Base-by-base conservation (phyloP, 2,797 vertebrate species). In the Otolemur crassicaudatus region DNA sequence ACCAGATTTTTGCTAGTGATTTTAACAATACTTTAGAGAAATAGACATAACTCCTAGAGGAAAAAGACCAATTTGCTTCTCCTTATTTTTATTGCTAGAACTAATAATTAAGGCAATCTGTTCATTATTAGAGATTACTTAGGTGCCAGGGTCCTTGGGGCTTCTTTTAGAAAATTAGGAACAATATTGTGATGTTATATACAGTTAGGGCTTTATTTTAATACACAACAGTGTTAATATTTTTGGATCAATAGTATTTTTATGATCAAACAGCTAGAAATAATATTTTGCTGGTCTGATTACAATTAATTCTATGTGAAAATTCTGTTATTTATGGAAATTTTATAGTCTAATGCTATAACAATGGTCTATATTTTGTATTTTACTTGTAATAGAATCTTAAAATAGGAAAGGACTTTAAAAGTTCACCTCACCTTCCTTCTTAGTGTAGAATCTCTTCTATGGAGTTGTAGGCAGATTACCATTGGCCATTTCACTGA, bases 301-400 rank as follows among this genome's bases (percentile, higher is more conserved):
- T 93, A 58, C 3, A 93, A 72, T 72, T 29, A 63, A 34, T 90
- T 82, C 61, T 72, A 70, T 46, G n/a, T 75, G 46, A 69, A 27
- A 86, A 87, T 67, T 83, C 70, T 63, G 40, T 56, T 60, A 60
- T 77, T 79, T 87, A 69, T 79, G 31, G 77, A 93, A 73, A 73
- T 37, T 13, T 53, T 53, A 56, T 63, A 31, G 13, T 72, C 27
- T 2, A 83, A 3, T 60, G 70, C 22, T 93, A 67, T 3, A 16
- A 82, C 25, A 70, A 77, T 72, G 14, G 16, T 49, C 69, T 85
- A 63, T 16, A 8, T 63, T 88, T 82, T 69, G 60, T 69, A 76
- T 90, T 86, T 14, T 12, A 5, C 11, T 31, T 65, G 3, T 76
- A 69, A 82, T 22, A 73, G 5, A 40, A 95, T 43, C 69, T 90